phyloP scores from a whole-genome alignment of 2,888 invertebrate species.

The Conomelus anceps region DNA sequence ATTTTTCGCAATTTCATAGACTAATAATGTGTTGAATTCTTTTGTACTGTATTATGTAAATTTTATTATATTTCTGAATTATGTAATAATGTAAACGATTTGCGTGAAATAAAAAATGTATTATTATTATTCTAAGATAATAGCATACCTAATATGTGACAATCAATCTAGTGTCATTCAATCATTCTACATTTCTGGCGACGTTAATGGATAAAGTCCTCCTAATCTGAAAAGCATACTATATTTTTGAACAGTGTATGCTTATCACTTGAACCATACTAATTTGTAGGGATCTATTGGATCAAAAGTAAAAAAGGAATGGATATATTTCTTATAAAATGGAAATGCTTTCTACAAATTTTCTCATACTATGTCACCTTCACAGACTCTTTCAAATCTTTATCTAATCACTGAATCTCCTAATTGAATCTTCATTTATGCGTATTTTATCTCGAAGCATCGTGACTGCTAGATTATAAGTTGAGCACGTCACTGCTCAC shows the following conservation, averaged over 20 bases:
- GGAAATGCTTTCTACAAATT: background rate
- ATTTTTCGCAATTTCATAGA: too few relatives aligned
- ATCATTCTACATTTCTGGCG: too few relatives aligned
- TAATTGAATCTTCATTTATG: background rate
- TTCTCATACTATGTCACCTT: background rate
- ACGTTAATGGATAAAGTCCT: too few relatives aligned
- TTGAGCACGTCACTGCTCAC: background rate
- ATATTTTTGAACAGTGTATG: background rate
- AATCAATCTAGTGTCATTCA: too few relatives aligned
- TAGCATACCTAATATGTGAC: too few relatives aligned
- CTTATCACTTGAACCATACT: background rate
- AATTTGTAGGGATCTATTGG: background rate
- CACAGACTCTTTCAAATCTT: background rate
- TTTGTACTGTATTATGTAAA: too few relatives aligned
- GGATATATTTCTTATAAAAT: background rate
- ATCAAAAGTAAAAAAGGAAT: background rate
- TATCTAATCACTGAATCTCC: background rate
- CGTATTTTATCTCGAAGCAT: background rate
- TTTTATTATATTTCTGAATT: too few relatives aligned
- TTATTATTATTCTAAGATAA: too few relatives aligned
- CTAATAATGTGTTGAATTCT: too few relatives aligned
- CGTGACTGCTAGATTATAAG: background rate
- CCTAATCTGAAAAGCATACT: background rate
- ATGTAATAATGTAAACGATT: too few relatives aligned
- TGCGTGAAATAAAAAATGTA: too few relatives aligned